Evolutionary conservation across 92 coral and sea anemone species (phyloP).

Genomic region (Phenganax subtilis): DNA sequence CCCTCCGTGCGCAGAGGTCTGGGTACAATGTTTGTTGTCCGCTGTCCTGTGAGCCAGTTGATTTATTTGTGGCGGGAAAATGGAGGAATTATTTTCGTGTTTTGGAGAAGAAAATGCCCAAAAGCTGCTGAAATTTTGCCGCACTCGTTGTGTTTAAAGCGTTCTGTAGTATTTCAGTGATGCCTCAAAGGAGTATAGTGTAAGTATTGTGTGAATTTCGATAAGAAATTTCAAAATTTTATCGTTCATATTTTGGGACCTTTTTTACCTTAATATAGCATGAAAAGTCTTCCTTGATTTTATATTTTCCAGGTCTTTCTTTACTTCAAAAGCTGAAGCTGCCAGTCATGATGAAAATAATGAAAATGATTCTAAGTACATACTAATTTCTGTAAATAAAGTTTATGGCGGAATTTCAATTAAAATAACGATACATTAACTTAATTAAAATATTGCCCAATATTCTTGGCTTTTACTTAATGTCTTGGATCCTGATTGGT

Average conservation of each 20-base stretch:
- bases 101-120: not conserved
- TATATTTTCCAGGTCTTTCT: slow-evolving; percentile 53
- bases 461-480: no score
- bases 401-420: no score
- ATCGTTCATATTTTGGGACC: not conserved
- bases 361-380: not conserved
- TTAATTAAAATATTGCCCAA: no score
- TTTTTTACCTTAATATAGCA: not conserved
- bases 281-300: not conserved
- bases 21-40: no score
- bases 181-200: slow-evolving; percentile 82
- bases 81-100: not conserved
- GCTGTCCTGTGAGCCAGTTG: no score
- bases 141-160: not conserved
- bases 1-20: no score
- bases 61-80: no score
- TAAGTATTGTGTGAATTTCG: slow-evolving; percentile 44
- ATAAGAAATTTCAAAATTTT: not conserved
- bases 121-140: not conserved
- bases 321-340: slow-evolving; percentile 52
- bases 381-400: not conserved
- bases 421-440: no score
- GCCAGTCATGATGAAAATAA: not conserved
- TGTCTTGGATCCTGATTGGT: no score
- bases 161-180: not conserved